These are phyloP conservation scores for Hormiphora californensis DNA, from an alignment of 37 sponge, comb jelly and placozoan genomes.

Conservation along the genomic window DNA sequence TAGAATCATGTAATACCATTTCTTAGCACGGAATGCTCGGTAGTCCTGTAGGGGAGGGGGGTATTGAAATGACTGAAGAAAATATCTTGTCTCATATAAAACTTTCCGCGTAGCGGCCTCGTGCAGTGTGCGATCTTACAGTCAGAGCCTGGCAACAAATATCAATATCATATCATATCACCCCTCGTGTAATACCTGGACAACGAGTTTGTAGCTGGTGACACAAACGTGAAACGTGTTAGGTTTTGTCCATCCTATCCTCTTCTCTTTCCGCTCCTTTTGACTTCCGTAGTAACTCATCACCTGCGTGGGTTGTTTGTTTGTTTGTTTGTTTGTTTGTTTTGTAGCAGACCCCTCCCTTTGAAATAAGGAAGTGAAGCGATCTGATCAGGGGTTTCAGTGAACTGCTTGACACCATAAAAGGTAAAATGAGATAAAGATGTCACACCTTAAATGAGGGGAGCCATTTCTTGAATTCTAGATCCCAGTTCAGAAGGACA, in stretches of 20 bases:
- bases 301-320: background rate
- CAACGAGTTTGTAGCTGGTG: conserved; percentile 95
- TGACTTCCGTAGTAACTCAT: conserved; percentile 90
- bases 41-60: too few relatives aligned
- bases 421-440: too few relatives aligned
- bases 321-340: background rate
- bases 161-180: too few relatives aligned
- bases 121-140: too few relatives aligned
- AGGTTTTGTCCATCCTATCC: conserved; percentile 89
- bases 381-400: too few relatives aligned
- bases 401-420: too few relatives aligned
- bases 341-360: background rate
- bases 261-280: conserved; percentile 87
- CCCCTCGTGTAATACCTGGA: too few relatives aligned
- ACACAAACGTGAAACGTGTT: conserved; percentile 99
- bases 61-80: too few relatives aligned
- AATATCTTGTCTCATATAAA: too few relatives aligned
- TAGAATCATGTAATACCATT: conserved; percentile 90
- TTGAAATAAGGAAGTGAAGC: too few relatives aligned
- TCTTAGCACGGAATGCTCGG: conserved; percentile 81
- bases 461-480: conserved; percentile 98
- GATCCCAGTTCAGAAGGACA: conserved; percentile 98
- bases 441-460: conserved; percentile 96
- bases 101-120: too few relatives aligned
- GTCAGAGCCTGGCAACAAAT: too few relatives aligned